phyloP scores from a whole-genome alignment of 2,797 vertebrate genomes.

The Naso thynnoides region DNA sequence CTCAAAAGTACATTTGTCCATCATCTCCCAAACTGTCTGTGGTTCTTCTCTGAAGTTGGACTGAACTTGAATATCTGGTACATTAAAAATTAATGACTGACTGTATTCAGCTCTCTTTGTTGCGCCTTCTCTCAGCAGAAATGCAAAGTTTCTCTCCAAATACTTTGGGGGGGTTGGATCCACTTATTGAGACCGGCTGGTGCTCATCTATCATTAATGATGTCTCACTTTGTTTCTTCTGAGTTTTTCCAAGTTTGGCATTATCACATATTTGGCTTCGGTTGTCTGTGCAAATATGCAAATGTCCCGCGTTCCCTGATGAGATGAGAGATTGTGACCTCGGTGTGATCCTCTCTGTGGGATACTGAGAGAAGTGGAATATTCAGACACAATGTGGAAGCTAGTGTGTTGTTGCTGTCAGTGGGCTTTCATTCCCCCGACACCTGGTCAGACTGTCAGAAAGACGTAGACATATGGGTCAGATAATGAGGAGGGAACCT shows the following conservation, averaged over 20 bases:
- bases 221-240: slow-evolving; percentile 35
- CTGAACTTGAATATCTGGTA: slow-evolving; percentile 38
- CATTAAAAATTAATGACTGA: slow-evolving; percentile 67
- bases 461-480: slow-evolving; percentile 18
- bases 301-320: slow-evolving; percentile 35
- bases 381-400: slow-evolving; percentile 22
- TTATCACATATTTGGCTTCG: slow-evolving; percentile 34
- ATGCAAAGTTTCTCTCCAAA: slow-evolving; percentile 45
- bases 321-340: slow-evolving; percentile 41
- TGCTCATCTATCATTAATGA: slow-evolving; percentile 71
- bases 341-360: slow-evolving; percentile 30
- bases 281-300: slow-evolving; percentile 29
- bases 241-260: slow-evolving; percentile 15
- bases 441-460: slow-evolving; percentile 29
- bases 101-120: slow-evolving; percentile 40
- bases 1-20: slow-evolving; percentile 54
- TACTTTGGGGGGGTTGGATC: slow-evolving; percentile 36
- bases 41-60: slow-evolving; percentile 40
- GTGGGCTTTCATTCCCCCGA: background rate
- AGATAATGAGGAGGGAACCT: slow-evolving; percentile 8
- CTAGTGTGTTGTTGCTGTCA: slow-evolving; percentile 19
- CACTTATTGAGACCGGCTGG: slow-evolving; percentile 47
- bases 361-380: slow-evolving; percentile 12
- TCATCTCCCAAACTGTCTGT: slow-evolving; percentile 39
- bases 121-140: slow-evolving; percentile 52